These are phyloP conservation scores for Sebastiscus tertius DNA, from an alignment of 2,797 vertebrate species.

Conservation along the genomic window DNA sequence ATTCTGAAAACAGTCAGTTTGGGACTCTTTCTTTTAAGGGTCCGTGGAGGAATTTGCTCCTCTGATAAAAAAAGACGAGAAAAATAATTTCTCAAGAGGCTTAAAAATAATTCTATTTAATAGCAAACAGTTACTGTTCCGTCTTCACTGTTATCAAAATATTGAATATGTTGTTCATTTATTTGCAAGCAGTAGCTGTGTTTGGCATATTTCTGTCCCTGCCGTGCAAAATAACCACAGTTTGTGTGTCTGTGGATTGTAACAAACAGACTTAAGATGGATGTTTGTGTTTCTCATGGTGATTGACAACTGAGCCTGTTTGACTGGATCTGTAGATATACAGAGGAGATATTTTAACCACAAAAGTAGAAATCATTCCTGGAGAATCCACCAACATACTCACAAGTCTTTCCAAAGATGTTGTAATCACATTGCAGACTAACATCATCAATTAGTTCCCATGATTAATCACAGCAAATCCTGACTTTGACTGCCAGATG, in stretches of 20 bases:
- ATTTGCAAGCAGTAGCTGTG: neutral
- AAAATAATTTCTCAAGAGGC: constrained; percentile 56
- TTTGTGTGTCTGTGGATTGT: neutral
- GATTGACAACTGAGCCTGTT: constrained; percentile 9
- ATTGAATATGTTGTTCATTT: constrained; percentile 40
- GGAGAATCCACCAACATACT: neutral
- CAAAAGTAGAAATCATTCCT: neutral
- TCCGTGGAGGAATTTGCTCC: constrained; percentile 42
- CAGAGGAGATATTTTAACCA: neutral
- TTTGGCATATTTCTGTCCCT: constrained; percentile 29
- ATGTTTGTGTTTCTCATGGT: constrained; percentile 4
- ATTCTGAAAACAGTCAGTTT: constrained; percentile 45
- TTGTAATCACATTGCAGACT: neutral
- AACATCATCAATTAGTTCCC: neutral
- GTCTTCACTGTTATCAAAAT: constrained; percentile 53
- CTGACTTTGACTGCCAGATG: neutral
- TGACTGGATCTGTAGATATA: neutral
- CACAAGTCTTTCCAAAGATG: neutral
- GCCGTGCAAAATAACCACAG: neutral
- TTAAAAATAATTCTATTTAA: constrained; percentile 58
- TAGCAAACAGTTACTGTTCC: constrained; percentile 48
- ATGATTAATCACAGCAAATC: neutral
- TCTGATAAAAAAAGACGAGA: constrained; percentile 46
- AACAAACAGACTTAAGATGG: neutral
- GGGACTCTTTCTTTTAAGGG: constrained; percentile 47